A percentile compares a stretch with the other conserved stretches of the same genome.
Conservation (phyloP, 2,113 vertebrate species). For the Psilopogon haemacephalus region DNA sequence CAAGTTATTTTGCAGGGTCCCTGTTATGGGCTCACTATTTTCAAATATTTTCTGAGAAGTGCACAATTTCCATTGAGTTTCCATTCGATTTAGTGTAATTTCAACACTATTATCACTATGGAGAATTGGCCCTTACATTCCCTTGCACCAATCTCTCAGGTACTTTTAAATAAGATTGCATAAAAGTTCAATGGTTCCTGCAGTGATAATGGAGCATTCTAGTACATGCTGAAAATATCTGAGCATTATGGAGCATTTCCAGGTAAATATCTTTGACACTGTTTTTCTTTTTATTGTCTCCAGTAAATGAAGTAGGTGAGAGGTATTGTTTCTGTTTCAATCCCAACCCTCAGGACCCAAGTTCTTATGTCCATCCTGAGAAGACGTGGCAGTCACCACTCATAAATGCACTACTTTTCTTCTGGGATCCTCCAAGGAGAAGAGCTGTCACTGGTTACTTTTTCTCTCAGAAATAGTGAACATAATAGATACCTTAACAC, state of each 20-base stretch:
- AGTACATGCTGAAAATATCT: not conserved
- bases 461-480: not conserved
- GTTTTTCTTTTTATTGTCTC: not conserved
- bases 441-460: not conserved
- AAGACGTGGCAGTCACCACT: not conserved
- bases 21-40: not conserved
- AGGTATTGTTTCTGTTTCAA: not conserved
- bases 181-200: not conserved
- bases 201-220: not conserved
- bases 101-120: not conserved
- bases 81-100: conserved; percentile 3
- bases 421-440: not conserved
- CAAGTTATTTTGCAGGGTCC: not conserved
- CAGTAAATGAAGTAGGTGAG: not conserved
- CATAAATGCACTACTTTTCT: not conserved
- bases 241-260: not conserved
- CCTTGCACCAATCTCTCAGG: not conserved
- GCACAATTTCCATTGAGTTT: not conserved
- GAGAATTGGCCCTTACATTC: not conserved
- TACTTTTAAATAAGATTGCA: not conserved
- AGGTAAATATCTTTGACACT: not conserved
- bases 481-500: not conserved
- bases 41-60: not conserved
- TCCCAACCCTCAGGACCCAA: not conserved
- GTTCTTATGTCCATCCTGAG: not conserved